Evolutionary conservation across 2,888 invertebrate genomes (phyloP).

Genomic region (Synanthedon andrenaeformis): DNA sequence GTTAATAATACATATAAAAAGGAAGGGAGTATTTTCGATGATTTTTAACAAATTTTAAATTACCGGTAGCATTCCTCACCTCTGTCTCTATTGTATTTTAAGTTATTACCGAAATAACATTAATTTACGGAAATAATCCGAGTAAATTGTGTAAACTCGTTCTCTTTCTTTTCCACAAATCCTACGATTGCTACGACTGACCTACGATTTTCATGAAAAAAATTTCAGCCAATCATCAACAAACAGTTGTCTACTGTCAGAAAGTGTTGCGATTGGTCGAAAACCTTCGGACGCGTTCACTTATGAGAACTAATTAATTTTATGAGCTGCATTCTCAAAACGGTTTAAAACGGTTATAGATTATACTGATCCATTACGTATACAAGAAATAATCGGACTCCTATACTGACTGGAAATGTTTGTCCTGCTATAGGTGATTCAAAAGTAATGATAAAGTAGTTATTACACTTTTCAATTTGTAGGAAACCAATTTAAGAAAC

Average conservation of each 20-base stretch:
- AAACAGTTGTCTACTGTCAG: conserved; percentile 52
- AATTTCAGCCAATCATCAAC: conserved; percentile 57
- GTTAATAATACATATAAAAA: conserved; percentile 12
- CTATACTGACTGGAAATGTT: too few relatives aligned
- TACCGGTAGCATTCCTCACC: conserved; percentile 5
- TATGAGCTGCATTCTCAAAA: too few relatives aligned
- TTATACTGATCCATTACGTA: too few relatives aligned
- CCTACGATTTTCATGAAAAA: conserved; percentile 8
- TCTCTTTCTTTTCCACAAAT: too few relatives aligned
- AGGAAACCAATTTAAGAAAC: too few relatives aligned
- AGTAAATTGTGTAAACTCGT: neutral
- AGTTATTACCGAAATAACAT: conserved; percentile 7
- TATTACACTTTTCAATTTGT: too few relatives aligned
- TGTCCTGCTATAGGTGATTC: too few relatives aligned
- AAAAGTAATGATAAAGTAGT: too few relatives aligned
- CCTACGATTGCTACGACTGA: conserved; percentile 1
- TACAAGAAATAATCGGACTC: too few relatives aligned
- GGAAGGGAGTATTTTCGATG: neutral
- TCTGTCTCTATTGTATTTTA: conserved; percentile 6
- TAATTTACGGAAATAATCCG: conserved; percentile 6
- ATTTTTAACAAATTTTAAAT: neutral
- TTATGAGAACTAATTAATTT: conserved; percentile 3
- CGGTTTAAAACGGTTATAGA: too few relatives aligned
- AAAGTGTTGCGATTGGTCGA: conserved; percentile 15
- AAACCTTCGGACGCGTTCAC: conserved; percentile 27